A percentile compares a stretch with the other conserved stretches of the same genome.
phyloP scores from a whole-genome alignment of 2,113 vertebrate genomes.

The Halcyon senegalensis region DNA sequence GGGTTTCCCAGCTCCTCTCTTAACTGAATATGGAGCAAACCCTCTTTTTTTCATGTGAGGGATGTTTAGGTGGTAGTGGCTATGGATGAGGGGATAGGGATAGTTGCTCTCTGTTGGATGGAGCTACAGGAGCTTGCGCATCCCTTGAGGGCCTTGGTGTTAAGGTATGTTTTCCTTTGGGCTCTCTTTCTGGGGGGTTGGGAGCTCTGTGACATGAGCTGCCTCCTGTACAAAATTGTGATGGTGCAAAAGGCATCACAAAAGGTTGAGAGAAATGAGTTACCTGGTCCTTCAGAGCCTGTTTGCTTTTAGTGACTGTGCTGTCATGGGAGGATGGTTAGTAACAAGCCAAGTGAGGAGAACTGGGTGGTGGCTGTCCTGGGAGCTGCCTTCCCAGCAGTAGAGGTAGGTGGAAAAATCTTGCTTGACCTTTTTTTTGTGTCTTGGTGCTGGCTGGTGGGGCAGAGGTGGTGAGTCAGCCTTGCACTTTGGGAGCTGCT shows the following conservation, averaged over 20 bases:
- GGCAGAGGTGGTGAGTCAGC: neutral
- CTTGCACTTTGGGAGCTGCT: neutral
- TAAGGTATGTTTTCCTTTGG: fast-evolving
- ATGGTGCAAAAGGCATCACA: neutral
- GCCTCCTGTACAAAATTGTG: fast-evolving
- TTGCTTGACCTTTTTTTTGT: neutral
- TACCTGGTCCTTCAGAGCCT: neutral
- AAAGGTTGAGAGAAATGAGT: neutral
- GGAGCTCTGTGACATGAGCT: neutral
- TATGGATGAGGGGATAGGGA: neutral
- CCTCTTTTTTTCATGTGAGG: neutral
- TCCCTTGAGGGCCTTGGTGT: neutral
- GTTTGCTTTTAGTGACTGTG: neutral
- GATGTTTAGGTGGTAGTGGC: neutral
- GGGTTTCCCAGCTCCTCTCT: fast-evolving
- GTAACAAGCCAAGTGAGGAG: neutral
- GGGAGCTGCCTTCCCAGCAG: neutral
- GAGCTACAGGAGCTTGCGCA: neutral
- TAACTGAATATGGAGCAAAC: neutral
- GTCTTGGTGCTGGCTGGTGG: neutral
- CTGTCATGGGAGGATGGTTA: neutral
- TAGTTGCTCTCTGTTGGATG: neutral
- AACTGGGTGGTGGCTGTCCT: neutral
- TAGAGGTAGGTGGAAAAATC: neutral
- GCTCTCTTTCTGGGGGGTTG: neutral